phyloP scores from a whole-genome alignment of 1,140 invertebrate genomes.

The Leptopilina boulardi region DNA sequence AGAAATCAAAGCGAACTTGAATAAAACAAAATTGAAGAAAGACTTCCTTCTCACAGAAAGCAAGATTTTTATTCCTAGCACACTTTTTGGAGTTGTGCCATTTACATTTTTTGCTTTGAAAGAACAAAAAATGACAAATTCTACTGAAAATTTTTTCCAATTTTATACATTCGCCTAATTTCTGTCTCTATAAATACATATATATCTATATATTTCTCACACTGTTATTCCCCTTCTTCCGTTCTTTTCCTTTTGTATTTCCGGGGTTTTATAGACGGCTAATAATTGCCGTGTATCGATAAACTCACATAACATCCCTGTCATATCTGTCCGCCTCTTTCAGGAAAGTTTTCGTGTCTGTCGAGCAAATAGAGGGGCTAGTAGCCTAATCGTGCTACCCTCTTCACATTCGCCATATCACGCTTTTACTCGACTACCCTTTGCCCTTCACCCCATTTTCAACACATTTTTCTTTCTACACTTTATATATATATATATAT shows the following conservation, averaged over 20 bases:
- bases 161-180: too few species aligned
- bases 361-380: constrained; percentile 52
- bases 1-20: too few species aligned
- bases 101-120: too few species aligned
- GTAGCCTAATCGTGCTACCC: constrained; percentile 50
- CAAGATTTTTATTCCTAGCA: too few species aligned
- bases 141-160: too few species aligned
- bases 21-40: too few species aligned
- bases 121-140: too few species aligned
- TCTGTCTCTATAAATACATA: too few species aligned
- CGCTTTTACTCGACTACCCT: constrained; percentile 37
- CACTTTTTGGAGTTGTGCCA: too few species aligned
- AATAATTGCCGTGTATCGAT: constrained; percentile 53
- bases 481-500: too few species aligned
- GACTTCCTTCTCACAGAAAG: too few species aligned
- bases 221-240: too few species aligned
- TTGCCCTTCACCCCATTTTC: constrained; percentile 20
- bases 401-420: constrained; percentile 29
- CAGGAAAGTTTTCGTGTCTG: constrained; percentile 39
- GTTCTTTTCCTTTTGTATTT: background rate
- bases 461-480: constrained; percentile 22
- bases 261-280: constrained; percentile 39
- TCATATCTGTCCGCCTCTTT: constrained; percentile 39
- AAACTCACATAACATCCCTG: constrained; percentile 44
- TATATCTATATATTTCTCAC: background rate